These are phyloP conservation scores for Ooceraea biroi DNA, from an alignment of 1,140 invertebrate genomes.

Conservation along the genomic window DNA sequence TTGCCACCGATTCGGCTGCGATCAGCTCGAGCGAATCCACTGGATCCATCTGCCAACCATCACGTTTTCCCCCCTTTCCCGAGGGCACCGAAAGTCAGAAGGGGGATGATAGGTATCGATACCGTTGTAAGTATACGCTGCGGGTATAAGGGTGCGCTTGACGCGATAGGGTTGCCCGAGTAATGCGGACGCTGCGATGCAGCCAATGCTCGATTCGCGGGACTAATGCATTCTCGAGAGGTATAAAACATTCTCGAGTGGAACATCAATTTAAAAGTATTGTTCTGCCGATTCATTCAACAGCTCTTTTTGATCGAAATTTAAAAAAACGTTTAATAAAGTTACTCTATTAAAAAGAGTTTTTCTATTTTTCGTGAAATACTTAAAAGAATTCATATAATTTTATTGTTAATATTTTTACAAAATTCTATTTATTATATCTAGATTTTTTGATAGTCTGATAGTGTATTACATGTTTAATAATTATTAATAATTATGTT, in stretches of 20 bases:
- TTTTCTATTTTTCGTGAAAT: neutral
- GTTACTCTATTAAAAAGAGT: too few relatives aligned
- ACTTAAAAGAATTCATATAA: neutral
- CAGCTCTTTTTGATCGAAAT: neutral
- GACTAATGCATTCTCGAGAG: constrained; percentile 22
- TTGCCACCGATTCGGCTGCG: constrained; percentile 52
- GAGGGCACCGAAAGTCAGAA: neutral
- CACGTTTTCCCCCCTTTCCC: constrained; percentile 31
- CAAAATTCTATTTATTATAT: constrained; percentile 4
- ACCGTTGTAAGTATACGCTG: constrained; percentile 47
- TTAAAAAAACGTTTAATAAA: neutral
- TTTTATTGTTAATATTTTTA: constrained; percentile 1
- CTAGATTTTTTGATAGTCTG: neutral
- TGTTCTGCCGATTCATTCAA: neutral
- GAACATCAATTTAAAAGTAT: neutral
- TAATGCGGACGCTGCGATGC: constrained; percentile 32
- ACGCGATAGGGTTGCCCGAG: constrained; percentile 36
- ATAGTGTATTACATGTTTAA: neutral
- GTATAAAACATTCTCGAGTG: neutral
- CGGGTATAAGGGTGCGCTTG: constrained; percentile 46
- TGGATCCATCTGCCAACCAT: constrained; percentile 56
- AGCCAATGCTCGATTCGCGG: constrained; percentile 26
- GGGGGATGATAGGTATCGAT: constrained; percentile 20
- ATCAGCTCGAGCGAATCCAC: constrained; percentile 54
- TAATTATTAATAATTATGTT: too few relatives aligned